Conservation (phyloP, 2,113 vertebrate species). For the Smithornis capensis region DNA sequence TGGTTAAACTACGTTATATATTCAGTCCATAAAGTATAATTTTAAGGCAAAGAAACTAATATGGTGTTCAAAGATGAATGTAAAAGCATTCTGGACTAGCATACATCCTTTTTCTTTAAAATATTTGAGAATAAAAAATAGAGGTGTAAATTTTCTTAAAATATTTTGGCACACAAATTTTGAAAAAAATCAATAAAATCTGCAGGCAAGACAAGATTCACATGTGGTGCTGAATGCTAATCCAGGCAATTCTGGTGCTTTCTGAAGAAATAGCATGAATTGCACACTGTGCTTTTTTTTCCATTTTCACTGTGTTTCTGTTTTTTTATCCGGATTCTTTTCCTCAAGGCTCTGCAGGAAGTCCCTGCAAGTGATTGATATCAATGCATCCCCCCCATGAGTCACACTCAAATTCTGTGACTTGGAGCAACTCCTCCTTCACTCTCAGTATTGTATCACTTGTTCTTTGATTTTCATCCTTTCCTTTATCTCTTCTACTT, state of each 20-base stretch:
- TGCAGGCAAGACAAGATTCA: background rate
- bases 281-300: background rate
- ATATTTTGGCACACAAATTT: background rate
- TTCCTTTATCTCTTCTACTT: background rate
- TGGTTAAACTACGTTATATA: accelerated
- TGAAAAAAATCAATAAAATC: background rate
- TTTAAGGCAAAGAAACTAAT: background rate
- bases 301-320: background rate
- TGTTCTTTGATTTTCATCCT: background rate
- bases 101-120: background rate
- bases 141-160: background rate
- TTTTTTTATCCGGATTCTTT: background rate
- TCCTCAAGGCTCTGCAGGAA: background rate
- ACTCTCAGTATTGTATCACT: background rate
- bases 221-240: background rate
- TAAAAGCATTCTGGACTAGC: background rate
- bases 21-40: background rate
- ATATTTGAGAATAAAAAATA: background rate
- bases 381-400: background rate
- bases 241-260: background rate
- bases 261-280: background rate
- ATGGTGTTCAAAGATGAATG: background rate
- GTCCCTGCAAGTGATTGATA: background rate
- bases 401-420: background rate
- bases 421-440: background rate